Base-by-base conservation (phyloP, 2,113 vertebrate species). In the Cinclus mexicanus region DNA sequence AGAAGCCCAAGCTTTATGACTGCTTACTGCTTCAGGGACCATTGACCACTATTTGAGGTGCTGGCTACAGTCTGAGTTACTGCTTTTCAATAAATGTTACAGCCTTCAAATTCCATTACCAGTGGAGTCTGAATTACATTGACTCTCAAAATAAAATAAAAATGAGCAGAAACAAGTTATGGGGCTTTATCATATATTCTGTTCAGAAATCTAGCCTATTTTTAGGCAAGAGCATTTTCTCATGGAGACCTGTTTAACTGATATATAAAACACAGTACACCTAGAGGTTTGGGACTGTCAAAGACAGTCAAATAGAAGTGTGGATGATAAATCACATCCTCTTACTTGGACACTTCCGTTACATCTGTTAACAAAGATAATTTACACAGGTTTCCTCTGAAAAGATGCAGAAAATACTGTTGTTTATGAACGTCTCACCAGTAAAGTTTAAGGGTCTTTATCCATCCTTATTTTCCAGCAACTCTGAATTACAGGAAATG, bases 61-160 rank as follows among this genome's bases (percentile, higher is more conserved):
- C 76, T 88, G 86, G 68, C 82, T 96, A 33, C 50, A 86, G 52
- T 3, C 18, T 77, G 86, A 94, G 53, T 84, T 92, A 80, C 59
- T 44, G 67, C 71, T 83, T 87, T 86, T 82, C 91, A 95, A 85
- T 78, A 95, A 95, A 91, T 13, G 49, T 69, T 94, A 89, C 89
- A 84, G 84, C 61, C 52, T 92, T 94, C 77, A 74, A 80, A 94
- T 88, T 85, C 53, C 80, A 93, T 83, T 93, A 91, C 57, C 56
- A 69, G 53, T 12, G 16, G 7, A 91, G n/a, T 57, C 74, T 67
- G 78, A 96, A 94, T 92, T 90, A 90, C 12, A 78, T 14, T 53
- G 64, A 55, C 60, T 63, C 83, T 70, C 86, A 81, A 95, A 93
- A 90, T 69, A 80, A 85, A 86, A 85, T 63, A 90, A 95, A 94